phyloP scores from a whole-genome alignment of 2,797 vertebrate genomes.

The Enteromius anoplus region DNA sequence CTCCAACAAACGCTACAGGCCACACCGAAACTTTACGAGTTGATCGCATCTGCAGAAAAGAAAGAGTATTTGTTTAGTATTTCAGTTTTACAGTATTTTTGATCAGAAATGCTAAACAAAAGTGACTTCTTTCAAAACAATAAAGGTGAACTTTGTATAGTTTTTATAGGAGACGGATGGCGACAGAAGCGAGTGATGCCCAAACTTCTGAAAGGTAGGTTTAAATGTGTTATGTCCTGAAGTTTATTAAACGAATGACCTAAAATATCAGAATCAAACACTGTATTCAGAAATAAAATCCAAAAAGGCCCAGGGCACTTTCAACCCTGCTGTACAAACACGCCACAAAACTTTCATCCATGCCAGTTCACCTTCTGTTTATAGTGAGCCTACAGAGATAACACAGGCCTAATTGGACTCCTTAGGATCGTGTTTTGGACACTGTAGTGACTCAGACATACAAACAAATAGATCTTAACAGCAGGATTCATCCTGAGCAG shows the following conservation, averaged over 20 bases:
- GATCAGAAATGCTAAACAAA: not conserved
- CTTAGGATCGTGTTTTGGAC: slow-evolving; percentile 10
- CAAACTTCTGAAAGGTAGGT: not conserved
- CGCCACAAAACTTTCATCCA: not conserved
- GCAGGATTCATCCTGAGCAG: slow-evolving; percentile 18
- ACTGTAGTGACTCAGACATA: slow-evolving; percentile 15
- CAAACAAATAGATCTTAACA: slow-evolving; percentile 37
- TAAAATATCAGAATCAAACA: not conserved
- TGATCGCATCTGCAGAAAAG: slow-evolving; percentile 87
- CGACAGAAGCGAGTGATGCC: not conserved
- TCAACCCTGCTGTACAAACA: slow-evolving; percentile 1
- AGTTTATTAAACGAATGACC: not conserved
- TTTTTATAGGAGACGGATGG: not conserved
- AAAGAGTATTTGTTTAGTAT: not conserved
- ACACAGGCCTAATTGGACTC: not conserved
- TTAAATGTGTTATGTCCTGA: not conserved
- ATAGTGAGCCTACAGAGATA: not conserved
- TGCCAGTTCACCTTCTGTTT: not conserved
- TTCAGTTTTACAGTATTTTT: not conserved
- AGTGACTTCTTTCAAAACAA: not conserved
- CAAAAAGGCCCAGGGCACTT: not conserved
- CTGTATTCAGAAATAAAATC: not conserved
- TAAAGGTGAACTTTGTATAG: not conserved
- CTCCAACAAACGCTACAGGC: slow-evolving; percentile 96
- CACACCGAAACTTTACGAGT: slow-evolving; percentile 96